These are phyloP conservation scores for Mastomys coucha DNA, from an alignment of 2,113 vertebrate species.

Conservation along the genomic window DNA sequence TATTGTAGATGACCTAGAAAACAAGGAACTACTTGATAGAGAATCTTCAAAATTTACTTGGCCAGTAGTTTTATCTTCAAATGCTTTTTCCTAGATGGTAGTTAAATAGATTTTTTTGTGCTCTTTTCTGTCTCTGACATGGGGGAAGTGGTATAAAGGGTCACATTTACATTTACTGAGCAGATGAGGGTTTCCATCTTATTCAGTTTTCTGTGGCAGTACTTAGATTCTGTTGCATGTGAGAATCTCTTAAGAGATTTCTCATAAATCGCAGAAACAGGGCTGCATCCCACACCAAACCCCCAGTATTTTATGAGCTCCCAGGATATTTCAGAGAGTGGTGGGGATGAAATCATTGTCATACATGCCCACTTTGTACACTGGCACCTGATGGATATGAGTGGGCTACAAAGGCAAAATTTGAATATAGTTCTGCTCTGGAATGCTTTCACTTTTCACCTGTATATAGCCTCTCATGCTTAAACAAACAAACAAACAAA, in stretches of 20 bases:
- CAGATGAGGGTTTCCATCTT: background rate
- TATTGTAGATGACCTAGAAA: constrained; percentile 20
- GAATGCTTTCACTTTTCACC: background rate
- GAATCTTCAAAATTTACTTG: background rate
- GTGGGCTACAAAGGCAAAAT: background rate
- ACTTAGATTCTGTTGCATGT: background rate
- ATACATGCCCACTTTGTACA: background rate
- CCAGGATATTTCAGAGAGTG: background rate
- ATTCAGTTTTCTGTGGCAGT: background rate
- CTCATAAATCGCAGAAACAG: background rate
- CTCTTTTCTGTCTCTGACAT: background rate
- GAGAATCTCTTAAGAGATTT: background rate
- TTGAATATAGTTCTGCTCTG: background rate
- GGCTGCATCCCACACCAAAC: background rate
- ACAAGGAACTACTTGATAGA: background rate
- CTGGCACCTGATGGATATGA: background rate
- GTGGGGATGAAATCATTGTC: background rate
- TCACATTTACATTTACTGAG: background rate
- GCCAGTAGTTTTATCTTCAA: background rate
- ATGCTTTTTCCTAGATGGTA: background rate
- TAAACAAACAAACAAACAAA: background rate
- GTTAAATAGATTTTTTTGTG: background rate
- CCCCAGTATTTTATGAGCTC: background rate
- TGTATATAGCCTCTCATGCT: background rate
- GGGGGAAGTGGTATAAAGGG: background rate